Conservation (phyloP, 1,140 invertebrate genomes). For the Tetramorium alpestre region DNA sequence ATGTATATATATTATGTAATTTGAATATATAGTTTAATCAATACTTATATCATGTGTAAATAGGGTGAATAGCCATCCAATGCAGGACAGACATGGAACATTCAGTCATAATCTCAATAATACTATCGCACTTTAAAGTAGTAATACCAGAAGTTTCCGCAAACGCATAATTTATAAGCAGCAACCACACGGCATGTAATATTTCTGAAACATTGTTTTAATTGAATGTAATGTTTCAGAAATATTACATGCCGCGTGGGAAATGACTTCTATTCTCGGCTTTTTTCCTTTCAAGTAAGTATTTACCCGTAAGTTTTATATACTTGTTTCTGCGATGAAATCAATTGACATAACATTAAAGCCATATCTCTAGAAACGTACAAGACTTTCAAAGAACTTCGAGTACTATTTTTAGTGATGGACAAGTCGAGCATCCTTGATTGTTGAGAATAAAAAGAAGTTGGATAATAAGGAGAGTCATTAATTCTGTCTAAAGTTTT, state of each 20-base stretch:
- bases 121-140: conserved; percentile 7
- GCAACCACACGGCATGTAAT: not conserved
- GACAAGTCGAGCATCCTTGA: not conserved
- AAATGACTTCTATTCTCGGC: not conserved
- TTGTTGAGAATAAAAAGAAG: not conserved
- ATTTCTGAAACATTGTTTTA: too few relatives aligned
- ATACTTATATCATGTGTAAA: not conserved
- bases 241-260: too few relatives aligned
- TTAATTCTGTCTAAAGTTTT: too few relatives aligned
- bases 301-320: not conserved
- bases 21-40: not conserved
- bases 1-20: not conserved
- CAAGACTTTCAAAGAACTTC: not conserved
- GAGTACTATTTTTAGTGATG: not conserved
- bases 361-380: not conserved
- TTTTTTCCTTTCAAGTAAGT: not conserved
- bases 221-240: too few relatives aligned
- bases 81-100: not conserved
- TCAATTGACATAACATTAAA: not conserved
- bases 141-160: not conserved
- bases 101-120: conserved; percentile 20
- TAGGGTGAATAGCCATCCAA: not conserved
- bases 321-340: not conserved
- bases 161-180: not conserved
- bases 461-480: too few relatives aligned